Conservation (phyloP, 2,888 invertebrate species). For the Heterodera filipjevi region DNA sequence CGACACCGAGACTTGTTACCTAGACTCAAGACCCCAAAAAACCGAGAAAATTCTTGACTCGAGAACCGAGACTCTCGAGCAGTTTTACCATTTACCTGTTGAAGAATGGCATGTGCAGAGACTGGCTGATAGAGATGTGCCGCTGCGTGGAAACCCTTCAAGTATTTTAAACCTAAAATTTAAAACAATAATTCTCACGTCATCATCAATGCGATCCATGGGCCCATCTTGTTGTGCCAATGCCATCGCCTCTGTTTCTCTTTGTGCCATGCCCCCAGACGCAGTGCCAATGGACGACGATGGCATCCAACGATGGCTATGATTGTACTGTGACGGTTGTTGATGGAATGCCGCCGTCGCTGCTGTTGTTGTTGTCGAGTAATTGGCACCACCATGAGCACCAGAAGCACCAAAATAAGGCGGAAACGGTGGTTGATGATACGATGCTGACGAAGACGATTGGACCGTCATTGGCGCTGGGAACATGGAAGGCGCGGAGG, state of each 20-base stretch:
- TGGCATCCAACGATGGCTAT: neutral
- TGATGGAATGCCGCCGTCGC: neutral
- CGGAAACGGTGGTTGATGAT: no score
- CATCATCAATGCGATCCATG: neutral
- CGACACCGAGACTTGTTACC: no score
- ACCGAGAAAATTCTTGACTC: no score
- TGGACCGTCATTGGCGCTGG: neutral
- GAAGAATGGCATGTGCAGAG: constrained; percentile 20
- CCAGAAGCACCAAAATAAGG: neutral
- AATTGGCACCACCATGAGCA: neutral
- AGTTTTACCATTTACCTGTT: neutral
- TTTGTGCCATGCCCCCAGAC: neutral
- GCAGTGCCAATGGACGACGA: neutral
- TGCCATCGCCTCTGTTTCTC: neutral
- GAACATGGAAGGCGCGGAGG: constrained; percentile 35
- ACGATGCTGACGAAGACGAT: no score
- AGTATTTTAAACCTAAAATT: neutral
- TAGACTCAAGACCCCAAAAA: no score
- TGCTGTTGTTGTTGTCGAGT: neutral
- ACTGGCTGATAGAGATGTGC: constrained; percentile 18
- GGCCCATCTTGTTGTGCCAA: no score
- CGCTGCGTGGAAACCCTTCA: neutral
- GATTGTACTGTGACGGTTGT: neutral
- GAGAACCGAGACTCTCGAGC: no score
- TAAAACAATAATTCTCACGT: neutral